These are phyloP conservation scores for Nothoprocta pentlandii DNA, from an alignment of 2,113 vertebrate species.

Conservation along the genomic window DNA sequence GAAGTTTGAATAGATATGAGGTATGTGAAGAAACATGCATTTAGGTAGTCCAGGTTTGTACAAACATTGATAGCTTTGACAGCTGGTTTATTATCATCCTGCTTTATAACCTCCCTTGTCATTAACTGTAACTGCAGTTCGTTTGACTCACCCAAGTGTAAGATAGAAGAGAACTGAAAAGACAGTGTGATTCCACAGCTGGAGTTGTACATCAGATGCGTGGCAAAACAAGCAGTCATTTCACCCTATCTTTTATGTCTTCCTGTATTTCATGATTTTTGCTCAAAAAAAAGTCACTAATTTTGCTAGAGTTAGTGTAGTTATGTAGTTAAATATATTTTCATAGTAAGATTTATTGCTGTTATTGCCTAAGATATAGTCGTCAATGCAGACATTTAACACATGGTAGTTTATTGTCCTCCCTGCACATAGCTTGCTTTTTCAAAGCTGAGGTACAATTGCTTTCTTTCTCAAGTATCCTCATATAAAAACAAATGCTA, in stretches of 20 bases:
- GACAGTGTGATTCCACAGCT: background rate
- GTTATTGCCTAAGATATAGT: background rate
- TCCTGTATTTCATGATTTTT: background rate
- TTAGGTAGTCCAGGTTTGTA: background rate
- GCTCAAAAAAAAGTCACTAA: background rate
- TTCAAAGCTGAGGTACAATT: background rate
- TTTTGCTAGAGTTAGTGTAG: accelerated
- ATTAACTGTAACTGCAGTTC: background rate
- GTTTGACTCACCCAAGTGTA: background rate
- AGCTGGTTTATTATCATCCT: background rate
- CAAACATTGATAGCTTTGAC: background rate
- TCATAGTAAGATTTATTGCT: background rate
- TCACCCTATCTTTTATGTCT: background rate
- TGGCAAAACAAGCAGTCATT: background rate
- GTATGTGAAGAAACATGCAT: background rate
- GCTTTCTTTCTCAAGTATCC: background rate
- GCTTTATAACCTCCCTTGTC: background rate
- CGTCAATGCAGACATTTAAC: background rate
- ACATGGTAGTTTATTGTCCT: background rate
- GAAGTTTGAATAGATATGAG: background rate
- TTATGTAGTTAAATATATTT: background rate
- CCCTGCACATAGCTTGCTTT: background rate
- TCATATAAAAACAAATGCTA: background rate
- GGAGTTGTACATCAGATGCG: background rate
- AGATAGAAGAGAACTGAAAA: background rate